These are phyloP conservation scores for Pantherophis alleghaniensis DNA, from an alignment of 2,797 vertebrate genomes.

Conservation along the genomic window DNA sequence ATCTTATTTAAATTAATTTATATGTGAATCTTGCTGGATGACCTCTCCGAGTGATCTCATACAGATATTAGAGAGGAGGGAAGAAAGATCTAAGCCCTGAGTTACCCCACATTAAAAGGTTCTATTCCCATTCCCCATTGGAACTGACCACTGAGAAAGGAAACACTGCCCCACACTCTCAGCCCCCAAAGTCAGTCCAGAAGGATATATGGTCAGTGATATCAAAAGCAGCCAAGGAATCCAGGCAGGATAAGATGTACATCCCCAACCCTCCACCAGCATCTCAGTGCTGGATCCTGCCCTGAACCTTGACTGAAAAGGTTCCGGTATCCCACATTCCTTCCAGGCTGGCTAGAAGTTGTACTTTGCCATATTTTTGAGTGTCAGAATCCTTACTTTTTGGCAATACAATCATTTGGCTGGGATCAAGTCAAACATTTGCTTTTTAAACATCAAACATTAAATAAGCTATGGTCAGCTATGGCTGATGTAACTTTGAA, in stretches of 20 bases:
- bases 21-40: not conserved
- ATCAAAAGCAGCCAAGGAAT: not conserved
- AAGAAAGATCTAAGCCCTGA: not conserved
- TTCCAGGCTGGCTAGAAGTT: not conserved
- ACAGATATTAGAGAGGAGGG: not conserved
- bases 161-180: not conserved
- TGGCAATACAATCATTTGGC: not conserved
- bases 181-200: not conserved
- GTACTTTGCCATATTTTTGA: not conserved
- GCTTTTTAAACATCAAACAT: not conserved
- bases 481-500: not conserved
- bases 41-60: not conserved
- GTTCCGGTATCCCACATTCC: not conserved
- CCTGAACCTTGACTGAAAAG: not conserved
- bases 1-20: not conserved
- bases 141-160: not conserved
- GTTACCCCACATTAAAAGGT: not conserved
- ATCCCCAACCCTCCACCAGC: not conserved
- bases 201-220: not conserved
- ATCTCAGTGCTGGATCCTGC: not conserved
- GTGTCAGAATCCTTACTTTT: not conserved
- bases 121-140: not conserved
- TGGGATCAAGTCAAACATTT: not conserved
- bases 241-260: not conserved
- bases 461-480: not conserved